A percentile compares a stretch with the other conserved stretches of the same genome.
phyloP scores from a whole-genome alignment of 2,797 vertebrate genomes.

The Babyrousa celebensis region DNA sequence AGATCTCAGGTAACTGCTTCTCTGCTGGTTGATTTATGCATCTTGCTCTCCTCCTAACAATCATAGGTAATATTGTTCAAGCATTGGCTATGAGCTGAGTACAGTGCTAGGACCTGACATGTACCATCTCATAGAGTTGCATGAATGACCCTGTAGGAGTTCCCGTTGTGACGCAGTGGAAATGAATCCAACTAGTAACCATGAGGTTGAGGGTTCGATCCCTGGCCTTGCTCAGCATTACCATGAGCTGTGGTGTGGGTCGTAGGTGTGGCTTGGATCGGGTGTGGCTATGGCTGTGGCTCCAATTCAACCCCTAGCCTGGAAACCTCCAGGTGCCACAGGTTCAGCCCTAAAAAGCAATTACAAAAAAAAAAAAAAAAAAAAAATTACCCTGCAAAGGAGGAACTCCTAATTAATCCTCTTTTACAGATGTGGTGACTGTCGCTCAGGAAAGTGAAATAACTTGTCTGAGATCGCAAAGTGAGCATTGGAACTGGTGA shows the following conservation, averaged over 20 bases:
- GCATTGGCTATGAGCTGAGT: background rate
- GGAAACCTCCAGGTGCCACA: too few relatives aligned
- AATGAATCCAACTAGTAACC: too few relatives aligned
- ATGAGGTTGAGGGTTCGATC: too few relatives aligned
- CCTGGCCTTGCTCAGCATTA: too few relatives aligned
- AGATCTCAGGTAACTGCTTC: background rate
- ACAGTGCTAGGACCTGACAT: fast-evolving
- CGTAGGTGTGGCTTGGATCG: too few relatives aligned
- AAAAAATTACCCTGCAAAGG: background rate
- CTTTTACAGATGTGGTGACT: background rate
- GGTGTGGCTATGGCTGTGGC: too few relatives aligned
- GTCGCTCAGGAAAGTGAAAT: background rate
- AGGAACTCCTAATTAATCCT: background rate
- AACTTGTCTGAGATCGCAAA: background rate
- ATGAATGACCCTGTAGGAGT: background rate
- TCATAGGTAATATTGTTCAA: background rate
- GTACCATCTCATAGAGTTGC: background rate
- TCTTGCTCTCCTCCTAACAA: background rate
- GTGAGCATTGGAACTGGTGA: background rate
- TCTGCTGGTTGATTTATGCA: background rate
- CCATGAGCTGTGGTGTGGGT: too few relatives aligned
- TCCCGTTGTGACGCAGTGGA: too few relatives aligned
- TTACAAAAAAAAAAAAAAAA: too few relatives aligned
- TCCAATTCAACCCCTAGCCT: too few relatives aligned
- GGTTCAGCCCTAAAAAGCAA: too few relatives aligned